phyloP scores from a whole-genome alignment of 2,888 invertebrate species.

The Eupithecia inturbata region DNA sequence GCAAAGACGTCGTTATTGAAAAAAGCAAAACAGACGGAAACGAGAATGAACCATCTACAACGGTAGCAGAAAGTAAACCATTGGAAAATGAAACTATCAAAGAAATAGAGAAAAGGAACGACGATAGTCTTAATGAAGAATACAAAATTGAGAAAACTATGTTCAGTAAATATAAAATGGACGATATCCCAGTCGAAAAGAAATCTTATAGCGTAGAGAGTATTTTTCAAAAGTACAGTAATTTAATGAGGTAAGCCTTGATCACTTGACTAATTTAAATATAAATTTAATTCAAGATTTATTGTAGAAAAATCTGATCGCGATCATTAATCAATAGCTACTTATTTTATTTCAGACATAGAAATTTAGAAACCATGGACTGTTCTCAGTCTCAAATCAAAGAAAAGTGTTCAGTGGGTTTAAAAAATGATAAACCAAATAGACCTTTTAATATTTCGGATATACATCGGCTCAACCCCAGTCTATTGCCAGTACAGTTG shows the following conservation, averaged over 20 bases:
- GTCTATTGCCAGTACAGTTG: slow-evolving; percentile 51
- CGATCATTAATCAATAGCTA: not conserved
- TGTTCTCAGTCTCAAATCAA: slow-evolving; percentile 18
- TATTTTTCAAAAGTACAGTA: slow-evolving; percentile 66
- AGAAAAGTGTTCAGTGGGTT: slow-evolving; percentile 23
- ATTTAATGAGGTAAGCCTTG: slow-evolving; percentile 54
- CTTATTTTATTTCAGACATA: not conserved
- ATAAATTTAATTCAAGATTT: not conserved
- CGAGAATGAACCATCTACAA: not conserved
- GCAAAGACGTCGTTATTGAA: not conserved
- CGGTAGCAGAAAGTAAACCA: not conserved
- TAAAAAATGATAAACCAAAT: slow-evolving; percentile 47
- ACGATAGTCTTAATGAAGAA: slow-evolving; percentile 1
- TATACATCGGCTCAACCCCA: slow-evolving; percentile 54
- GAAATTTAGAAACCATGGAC: not conserved
- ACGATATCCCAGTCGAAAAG: slow-evolving; percentile 22
- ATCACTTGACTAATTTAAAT: not conserved
- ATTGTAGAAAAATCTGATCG: not conserved
- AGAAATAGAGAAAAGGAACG: not conserved
- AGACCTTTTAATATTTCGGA: slow-evolving; percentile 70
- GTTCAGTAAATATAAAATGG: slow-evolving; percentile 16
- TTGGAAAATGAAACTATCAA: not conserved
- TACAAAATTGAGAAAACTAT: not conserved
- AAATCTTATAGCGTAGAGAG: slow-evolving; percentile 47
- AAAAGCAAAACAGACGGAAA: not conserved